Percentiles rank a stretch among this genome's conserved stretches.
These are phyloP conservation scores for Probaryconus sp. DNA, from an alignment of 1,140 invertebrate genomes.

Conservation along the genomic window DNA sequence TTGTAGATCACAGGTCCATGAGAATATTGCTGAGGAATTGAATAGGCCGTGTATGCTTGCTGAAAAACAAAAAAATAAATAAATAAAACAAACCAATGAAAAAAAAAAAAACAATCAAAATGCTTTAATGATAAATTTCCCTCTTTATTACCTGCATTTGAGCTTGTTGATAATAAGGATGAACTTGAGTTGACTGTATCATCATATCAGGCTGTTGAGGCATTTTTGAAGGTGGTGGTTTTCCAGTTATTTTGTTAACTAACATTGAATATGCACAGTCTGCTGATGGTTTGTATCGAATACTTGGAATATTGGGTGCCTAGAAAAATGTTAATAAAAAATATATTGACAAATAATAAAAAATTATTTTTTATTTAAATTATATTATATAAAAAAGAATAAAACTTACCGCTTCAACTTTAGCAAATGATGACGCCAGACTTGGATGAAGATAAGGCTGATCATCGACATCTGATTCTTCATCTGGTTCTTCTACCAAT, in stretches of 20 bases:
- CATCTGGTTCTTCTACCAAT: slow-evolving; percentile 76
- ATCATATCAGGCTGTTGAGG: slow-evolving; percentile 61
- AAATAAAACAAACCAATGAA: slow-evolving; percentile 8
- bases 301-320: slow-evolving; percentile 83
- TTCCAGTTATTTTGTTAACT: slow-evolving; percentile 89
- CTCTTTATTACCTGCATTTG: slow-evolving; percentile 65
- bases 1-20: slow-evolving; percentile 75
- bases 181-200: slow-evolving; percentile 60
- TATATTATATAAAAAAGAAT: slow-evolving; percentile 20
- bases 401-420: slow-evolving; percentile 81
- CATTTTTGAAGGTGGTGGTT: slow-evolving; percentile 76
- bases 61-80: slow-evolving; percentile 44
- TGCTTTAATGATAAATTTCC: too few relatives aligned
- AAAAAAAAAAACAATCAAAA: slow-evolving; percentile 8
- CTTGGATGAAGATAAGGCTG: slow-evolving; percentile 90
- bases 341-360: slow-evolving; percentile 10
- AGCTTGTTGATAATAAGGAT: slow-evolving; percentile 69
- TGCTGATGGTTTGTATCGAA: slow-evolving; percentile 87
- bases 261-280: slow-evolving; percentile 91
- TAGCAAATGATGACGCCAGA: slow-evolving; percentile 79
- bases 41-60: slow-evolving; percentile 65
- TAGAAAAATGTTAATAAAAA: slow-evolving; percentile 64
- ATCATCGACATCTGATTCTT: slow-evolving; percentile 79
- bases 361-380: slow-evolving; percentile 14
- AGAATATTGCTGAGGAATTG: slow-evolving; percentile 73